Evolutionary conservation across 2,797 vertebrate species (phyloP).

Genomic region (Hydrolagus colliei): DNA sequence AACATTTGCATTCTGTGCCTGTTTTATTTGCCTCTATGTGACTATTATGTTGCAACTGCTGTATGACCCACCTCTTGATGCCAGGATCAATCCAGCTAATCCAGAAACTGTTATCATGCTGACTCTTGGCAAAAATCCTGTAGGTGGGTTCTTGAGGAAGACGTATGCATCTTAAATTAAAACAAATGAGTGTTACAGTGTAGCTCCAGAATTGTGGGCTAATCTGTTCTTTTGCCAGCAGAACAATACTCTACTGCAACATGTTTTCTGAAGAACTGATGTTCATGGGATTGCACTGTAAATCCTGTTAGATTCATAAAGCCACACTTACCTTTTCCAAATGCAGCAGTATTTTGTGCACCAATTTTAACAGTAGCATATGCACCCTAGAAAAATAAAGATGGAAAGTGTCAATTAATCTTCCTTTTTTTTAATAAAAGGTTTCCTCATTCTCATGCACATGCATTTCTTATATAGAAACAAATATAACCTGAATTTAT

Average conservation of each 20-base stretch:
- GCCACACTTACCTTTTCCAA: constrained; percentile 70
- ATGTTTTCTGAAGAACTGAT: no score
- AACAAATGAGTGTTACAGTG: not conserved
- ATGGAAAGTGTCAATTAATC: not conserved
- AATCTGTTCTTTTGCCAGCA: not conserved
- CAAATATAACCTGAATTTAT: no score
- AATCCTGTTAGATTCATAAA: not conserved
- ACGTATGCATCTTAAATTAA: constrained; percentile 64
- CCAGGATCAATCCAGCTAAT: constrained; percentile 68
- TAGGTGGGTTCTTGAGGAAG: constrained; percentile 79
- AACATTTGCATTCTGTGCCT: no score
- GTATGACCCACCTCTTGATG: constrained; percentile 67
- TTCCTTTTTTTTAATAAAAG: no score
- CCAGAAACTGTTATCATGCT: constrained; percentile 71
- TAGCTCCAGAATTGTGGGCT: not conserved
- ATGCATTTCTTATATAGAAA: no score
- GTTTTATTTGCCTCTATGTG: not conserved
- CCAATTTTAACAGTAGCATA: constrained; percentile 67
- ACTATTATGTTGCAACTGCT: not conserved
- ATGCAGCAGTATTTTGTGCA: constrained; percentile 56
- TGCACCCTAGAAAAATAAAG: constrained; percentile 53
- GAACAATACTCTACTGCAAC: no score
- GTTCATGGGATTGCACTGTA: no score
- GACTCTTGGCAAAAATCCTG: constrained; percentile 72
- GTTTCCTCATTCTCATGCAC: no score